phyloP scores from a whole-genome alignment of 2,113 vertebrate species.

The Parus major region DNA sequence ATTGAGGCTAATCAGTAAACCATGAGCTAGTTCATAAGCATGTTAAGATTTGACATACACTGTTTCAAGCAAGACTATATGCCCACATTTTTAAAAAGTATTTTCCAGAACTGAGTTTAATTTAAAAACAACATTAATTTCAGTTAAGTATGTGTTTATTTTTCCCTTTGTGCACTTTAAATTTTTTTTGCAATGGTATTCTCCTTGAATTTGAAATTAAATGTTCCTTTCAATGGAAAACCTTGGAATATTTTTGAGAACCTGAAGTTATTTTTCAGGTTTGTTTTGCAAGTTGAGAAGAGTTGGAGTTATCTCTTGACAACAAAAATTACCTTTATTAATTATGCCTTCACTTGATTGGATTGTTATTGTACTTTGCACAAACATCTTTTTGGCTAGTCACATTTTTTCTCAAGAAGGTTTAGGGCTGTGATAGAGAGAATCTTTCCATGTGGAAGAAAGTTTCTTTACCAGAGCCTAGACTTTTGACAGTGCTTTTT shows the following conservation, averaged over 20 bases:
- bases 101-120: neutral
- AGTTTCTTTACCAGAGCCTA: neutral
- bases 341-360: neutral
- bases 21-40: neutral
- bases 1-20: neutral
- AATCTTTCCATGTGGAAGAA: neutral
- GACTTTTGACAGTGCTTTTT: neutral
- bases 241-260: neutral
- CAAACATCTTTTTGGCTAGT: neutral
- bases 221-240: neutral
- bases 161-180: neutral
- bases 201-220: neutral
- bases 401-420: neutral
- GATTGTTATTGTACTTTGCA: neutral
- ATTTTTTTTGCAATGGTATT: neutral
- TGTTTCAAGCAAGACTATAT: neutral
- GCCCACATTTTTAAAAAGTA: neutral
- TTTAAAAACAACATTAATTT: neutral
- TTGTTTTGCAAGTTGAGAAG: neutral
- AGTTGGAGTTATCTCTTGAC: neutral
- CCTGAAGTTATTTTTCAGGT: neutral
- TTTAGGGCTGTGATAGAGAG: neutral
- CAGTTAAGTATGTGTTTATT: accelerated
- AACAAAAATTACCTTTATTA: neutral
- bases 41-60: neutral